A percentile compares a stretch with the other conserved stretches of the same genome.
phyloP scores from a whole-genome alignment of 2,113 vertebrate genomes.

The Thermophis baileyi region DNA sequence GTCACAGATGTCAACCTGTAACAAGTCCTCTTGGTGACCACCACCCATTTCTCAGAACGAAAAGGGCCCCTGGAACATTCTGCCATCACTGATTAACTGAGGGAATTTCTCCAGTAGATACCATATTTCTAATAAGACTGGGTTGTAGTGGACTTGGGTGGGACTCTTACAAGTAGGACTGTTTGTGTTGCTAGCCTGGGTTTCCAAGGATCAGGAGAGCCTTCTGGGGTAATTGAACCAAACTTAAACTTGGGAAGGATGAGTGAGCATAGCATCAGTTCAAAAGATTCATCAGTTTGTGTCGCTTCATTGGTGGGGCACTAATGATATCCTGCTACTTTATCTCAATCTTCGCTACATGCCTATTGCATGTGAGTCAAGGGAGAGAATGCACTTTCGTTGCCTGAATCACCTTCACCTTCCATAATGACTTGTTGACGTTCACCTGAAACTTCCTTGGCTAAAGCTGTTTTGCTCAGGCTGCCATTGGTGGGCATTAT shows the following conservation, averaged over 20 bases:
- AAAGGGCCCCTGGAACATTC: neutral
- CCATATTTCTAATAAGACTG: neutral
- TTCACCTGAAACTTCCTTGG: conserved; percentile 8
- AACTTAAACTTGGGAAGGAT: neutral
- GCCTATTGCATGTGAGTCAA: neutral
- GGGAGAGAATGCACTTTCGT: conserved; percentile 13
- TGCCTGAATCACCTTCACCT: neutral
- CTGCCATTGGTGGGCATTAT: neutral
- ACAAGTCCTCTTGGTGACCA: conserved; percentile 10
- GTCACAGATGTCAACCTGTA: conserved; percentile 76
- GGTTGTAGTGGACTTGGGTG: neutral
- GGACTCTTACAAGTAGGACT: neutral
- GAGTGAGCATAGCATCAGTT: neutral
- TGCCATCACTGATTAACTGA: neutral
- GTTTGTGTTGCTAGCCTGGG: neutral
- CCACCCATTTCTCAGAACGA: neutral
- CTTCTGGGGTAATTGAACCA: neutral
- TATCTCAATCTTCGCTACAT: neutral
- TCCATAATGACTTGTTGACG: neutral
- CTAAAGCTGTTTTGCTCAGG: neutral
- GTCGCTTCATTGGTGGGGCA: neutral
- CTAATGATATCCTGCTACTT: neutral
- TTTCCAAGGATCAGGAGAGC: neutral
- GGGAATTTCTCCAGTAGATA: rapidly evolving
- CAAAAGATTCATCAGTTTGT: conserved; percentile 1